Evolutionary conservation across 2,797 vertebrate species (phyloP), one percentile per base, ranked within the genome.

Genomic region (Manis javanica): DNA sequence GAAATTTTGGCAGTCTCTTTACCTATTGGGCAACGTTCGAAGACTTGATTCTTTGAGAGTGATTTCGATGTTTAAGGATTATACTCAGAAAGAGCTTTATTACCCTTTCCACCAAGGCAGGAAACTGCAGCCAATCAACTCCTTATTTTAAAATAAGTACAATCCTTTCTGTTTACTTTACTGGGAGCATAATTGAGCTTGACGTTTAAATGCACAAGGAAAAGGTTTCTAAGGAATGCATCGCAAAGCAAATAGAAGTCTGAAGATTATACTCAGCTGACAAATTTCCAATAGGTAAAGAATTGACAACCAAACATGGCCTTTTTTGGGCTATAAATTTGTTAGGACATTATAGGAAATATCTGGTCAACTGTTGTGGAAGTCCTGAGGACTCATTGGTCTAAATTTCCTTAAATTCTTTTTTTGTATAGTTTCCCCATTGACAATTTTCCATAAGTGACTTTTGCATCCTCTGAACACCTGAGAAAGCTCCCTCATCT

Each of bases 121-220:
- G 68, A 84, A 71, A 37, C 64, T 79, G 79, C 61, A 69, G 31
- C 90, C 82, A 87, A 0, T 77, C 93, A 83, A 46, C 87, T 96
- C 53, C 75, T 26, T 77, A 23, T 34, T 87, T 95, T 72, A 81
- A 89, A 90, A 95, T 84, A 61, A 19, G 59, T 79, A 39, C 96
- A 77, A 31, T 96, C 89, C 95, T 97, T 89, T 93, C 93, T 92
- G 95, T 89, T 95, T 94, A 95, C 87, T 93, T 66, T 71, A 8
- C 53, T 75, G 85, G 77, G 34, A 81, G 31, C 23, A 5, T 95
- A 71, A 87, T 81, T 72, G 71, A 94, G 72, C 51, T 85, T 91
- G 94, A 86, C 34, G 75, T 97, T 72, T 93, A 66, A 61, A 51
- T 90, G 53, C 94, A 57, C 91, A 64, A 94, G 94, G 92, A 94